phyloP scores from a whole-genome alignment of 2,113 vertebrate species.

The Ailuropoda melanoleuca region DNA sequence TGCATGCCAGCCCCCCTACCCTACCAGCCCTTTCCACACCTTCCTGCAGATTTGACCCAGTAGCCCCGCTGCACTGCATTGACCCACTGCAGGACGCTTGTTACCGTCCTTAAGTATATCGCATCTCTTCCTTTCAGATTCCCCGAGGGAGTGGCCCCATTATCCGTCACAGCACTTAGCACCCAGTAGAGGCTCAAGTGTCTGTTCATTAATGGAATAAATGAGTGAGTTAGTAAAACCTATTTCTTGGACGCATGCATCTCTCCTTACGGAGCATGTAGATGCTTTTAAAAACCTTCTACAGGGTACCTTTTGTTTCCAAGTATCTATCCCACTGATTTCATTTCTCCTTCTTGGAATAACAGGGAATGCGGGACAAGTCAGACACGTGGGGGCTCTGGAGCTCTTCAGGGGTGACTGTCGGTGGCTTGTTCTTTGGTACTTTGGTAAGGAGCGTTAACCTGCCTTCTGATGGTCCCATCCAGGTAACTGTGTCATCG shows the following conservation, averaged over 20 bases:
- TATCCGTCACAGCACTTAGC: background rate
- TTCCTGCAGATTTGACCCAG: background rate
- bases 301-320: background rate
- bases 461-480: background rate
- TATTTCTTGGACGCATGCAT: background rate
- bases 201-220: background rate
- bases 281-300: background rate
- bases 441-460: background rate
- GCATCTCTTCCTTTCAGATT: background rate
- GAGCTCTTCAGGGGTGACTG: background rate
- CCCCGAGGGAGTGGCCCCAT: background rate
- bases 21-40: background rate
- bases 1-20: fast-evolving
- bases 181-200: background rate
- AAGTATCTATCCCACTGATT: background rate
- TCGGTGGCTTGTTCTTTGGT: background rate
- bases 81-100: background rate
- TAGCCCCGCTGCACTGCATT: background rate
- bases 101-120: background rate
- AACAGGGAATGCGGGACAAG: background rate
- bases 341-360: background rate
- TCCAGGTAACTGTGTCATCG: constrained; percentile 91
- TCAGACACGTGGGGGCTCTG: background rate
- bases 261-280: background rate
- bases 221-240: background rate